phyloP scores from a whole-genome alignment of 2,888 invertebrate species.

The Dysmachus trigonus region DNA sequence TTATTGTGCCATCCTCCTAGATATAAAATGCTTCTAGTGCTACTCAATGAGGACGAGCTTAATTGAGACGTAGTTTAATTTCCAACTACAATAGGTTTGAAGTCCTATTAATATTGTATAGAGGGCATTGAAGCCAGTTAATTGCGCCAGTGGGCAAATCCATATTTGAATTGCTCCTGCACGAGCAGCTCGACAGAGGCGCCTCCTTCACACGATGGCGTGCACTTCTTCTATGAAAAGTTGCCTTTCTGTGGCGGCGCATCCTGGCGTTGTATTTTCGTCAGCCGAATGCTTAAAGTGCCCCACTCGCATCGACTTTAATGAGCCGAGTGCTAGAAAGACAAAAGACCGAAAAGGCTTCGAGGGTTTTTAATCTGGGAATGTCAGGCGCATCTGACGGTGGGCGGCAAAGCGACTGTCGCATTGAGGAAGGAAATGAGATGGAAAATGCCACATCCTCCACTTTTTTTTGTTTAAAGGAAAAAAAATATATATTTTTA shows the following conservation, averaged over 20 bases:
- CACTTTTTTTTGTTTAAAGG: background rate
- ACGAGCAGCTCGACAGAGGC: background rate
- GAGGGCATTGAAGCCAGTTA: background rate
- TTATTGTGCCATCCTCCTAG: background rate
- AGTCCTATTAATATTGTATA: background rate
- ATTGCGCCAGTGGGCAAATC: background rate
- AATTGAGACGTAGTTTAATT: background rate
- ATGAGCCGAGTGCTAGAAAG: constrained; percentile 35
- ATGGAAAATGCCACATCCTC: constrained; percentile 37
- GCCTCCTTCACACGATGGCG: background rate
- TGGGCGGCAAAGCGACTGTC: background rate
- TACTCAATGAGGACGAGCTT: background rate
- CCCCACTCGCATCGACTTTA: constrained; percentile 40
- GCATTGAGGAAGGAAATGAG: constrained; percentile 30
- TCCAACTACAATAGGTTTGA: background rate
- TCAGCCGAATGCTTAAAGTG: constrained; percentile 18
- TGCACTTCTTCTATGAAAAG: background rate
- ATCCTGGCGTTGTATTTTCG: constrained; percentile 31
- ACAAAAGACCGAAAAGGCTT: constrained; percentile 45
- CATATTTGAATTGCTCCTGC: background rate
- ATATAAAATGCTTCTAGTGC: background rate
- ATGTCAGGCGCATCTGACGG: constrained; percentile 16
- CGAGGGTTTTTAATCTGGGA: constrained; percentile 48
- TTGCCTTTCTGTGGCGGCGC: background rate
- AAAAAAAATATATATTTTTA: background rate